Percentiles rank a stretch among this genome's conserved stretches.
These are phyloP conservation scores for Cabera pusaria DNA, from an alignment of 2,888 invertebrate genomes.

Conservation along the genomic window DNA sequence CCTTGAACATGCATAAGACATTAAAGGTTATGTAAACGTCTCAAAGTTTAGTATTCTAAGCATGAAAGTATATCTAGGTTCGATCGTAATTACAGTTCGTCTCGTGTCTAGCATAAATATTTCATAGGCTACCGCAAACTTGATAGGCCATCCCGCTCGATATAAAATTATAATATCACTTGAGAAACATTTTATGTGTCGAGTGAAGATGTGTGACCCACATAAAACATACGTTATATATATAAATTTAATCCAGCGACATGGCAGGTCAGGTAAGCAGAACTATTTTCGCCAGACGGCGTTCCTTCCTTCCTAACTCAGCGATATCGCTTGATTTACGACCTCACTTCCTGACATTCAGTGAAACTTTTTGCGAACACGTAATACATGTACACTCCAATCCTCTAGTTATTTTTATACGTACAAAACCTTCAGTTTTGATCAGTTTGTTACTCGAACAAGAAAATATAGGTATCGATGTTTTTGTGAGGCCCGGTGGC, in stretches of 20 bases:
- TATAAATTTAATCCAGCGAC: constrained; percentile 13
- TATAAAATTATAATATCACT: constrained; percentile 3
- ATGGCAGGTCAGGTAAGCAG: constrained; percentile 33
- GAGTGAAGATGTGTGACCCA: constrained; percentile 9
- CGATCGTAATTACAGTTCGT: too few species aligned
- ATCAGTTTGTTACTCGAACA: too few species aligned
- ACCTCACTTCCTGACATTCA: constrained; percentile 49
- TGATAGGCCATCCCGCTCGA: constrained; percentile 2
- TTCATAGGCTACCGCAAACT: not conserved
- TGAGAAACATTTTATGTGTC: not conserved
- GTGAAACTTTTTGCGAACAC: constrained; percentile 42
- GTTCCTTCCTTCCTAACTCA: constrained; percentile 45
- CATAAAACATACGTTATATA: constrained; percentile 13
- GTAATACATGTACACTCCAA: constrained; percentile 28
- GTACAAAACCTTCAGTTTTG: too few species aligned
- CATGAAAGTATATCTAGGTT: too few species aligned
- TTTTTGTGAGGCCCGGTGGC: too few species aligned
- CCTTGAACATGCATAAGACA: too few species aligned
- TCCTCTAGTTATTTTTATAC: constrained; percentile 18
- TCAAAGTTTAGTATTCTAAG: too few species aligned
- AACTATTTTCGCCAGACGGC: constrained; percentile 45
- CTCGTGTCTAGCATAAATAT: too few species aligned
- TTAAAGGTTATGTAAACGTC: too few species aligned
- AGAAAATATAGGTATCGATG: too few species aligned
- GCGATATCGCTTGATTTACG: constrained; percentile 63